These are phyloP conservation scores for Asteroscopus sphinx DNA, from an alignment of 2,888 invertebrate genomes.

Conservation along the genomic window DNA sequence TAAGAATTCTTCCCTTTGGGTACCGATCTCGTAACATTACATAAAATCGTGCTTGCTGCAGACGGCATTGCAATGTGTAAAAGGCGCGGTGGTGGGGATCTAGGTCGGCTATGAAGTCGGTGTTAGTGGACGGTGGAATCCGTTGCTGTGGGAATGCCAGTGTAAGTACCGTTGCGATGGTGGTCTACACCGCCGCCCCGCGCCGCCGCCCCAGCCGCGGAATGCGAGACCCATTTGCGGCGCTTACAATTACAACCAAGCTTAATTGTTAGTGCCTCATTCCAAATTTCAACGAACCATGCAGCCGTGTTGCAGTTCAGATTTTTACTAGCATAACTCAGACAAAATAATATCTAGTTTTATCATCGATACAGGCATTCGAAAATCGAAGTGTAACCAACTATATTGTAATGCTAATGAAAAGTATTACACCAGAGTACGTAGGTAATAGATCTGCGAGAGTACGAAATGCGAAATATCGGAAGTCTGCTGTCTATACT, in stretches of 20 bases:
- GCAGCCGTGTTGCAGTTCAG: slow-evolving; percentile 25
- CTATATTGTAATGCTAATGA: too few species aligned
- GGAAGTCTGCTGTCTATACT: too few species aligned
- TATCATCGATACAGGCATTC: slow-evolving; percentile 23
- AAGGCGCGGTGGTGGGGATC: slow-evolving; percentile 68
- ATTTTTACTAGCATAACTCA: not conserved
- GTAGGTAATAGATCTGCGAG: too few species aligned
- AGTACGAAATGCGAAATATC: too few species aligned
- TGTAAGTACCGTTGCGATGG: slow-evolving; percentile 86
- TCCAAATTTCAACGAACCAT: slow-evolving; percentile 70
- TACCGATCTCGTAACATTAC: slow-evolving; percentile 16
- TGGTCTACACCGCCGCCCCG: slow-evolving; percentile 62
- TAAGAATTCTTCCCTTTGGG: not conserved
- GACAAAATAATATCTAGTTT: too few species aligned
- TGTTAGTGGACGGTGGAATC: slow-evolving; percentile 77
- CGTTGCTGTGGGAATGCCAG: slow-evolving; percentile 86
- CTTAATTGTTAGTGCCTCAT: slow-evolving; percentile 80
- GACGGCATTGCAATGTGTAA: slow-evolving; percentile 45
- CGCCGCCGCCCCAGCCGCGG: slow-evolving; percentile 70
- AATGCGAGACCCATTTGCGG: slow-evolving; percentile 87
- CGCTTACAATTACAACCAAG: slow-evolving; percentile 66
- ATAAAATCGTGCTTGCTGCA: slow-evolving; percentile 37
- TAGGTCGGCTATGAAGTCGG: slow-evolving; percentile 75
- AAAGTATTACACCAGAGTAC: too few species aligned
- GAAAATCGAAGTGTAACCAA: slow-evolving; percentile 9